phyloP scores from a whole-genome alignment of 2,888 invertebrate genomes.

The Ashinkailepas kermadecensis region DNA sequence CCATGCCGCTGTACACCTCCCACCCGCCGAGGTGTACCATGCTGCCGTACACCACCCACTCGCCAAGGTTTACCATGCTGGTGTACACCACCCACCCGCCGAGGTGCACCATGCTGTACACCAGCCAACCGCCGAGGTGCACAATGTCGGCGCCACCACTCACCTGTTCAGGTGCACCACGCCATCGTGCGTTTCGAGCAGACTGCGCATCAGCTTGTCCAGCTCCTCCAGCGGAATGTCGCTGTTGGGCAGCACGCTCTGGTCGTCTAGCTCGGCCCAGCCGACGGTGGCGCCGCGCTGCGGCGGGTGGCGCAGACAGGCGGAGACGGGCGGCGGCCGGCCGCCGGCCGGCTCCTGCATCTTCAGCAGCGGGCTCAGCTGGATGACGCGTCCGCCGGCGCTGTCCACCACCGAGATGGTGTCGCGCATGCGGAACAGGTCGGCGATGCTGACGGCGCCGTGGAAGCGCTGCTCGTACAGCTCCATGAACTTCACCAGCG shows the following conservation, averaged over 20 bases:
- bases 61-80: too few species aligned
- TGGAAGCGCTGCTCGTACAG: constrained; percentile 72
- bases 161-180: constrained; percentile 70
- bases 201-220: constrained; percentile 54
- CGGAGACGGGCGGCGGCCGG: constrained; percentile 34
- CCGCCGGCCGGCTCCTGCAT: constrained; percentile 47
- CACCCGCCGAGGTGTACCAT: too few species aligned
- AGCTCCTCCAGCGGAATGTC: constrained; percentile 54
- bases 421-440: constrained; percentile 59
- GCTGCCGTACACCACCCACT: too few species aligned
- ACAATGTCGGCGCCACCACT: constrained; percentile 28
- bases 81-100: too few species aligned
- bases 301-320: constrained; percentile 39
- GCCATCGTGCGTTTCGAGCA: constrained; percentile 67
- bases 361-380: constrained; percentile 55
- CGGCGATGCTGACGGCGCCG: constrained; percentile 52
- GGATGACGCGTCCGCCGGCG: constrained; percentile 58
- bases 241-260: constrained; percentile 53
- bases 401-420: constrained; percentile 63
- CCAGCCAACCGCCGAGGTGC: too few species aligned
- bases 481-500: constrained; percentile 72
- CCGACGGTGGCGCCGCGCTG: constrained; percentile 51
- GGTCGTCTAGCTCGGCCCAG: constrained; percentile 65
- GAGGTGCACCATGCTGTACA: too few species aligned
- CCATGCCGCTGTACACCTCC: too few species aligned